Evolutionary conservation across 2,888 invertebrate genomes (phyloP).

Genomic region (Oscheius sp.): DNA sequence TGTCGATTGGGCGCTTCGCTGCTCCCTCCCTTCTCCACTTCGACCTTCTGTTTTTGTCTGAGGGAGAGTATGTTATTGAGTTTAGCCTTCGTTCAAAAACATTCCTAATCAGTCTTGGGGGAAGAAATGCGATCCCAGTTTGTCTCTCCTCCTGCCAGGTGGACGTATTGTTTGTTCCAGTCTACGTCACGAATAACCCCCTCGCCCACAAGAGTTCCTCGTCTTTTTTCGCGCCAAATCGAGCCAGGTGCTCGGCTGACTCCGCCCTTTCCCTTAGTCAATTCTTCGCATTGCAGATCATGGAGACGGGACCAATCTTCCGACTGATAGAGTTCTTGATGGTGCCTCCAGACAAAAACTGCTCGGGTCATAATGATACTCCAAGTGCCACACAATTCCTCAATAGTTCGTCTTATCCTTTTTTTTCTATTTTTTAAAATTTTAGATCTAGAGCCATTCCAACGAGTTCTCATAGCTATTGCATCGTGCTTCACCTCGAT

Average conservation of each 20-base stretch:
- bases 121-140: background rate
- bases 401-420: constrained; percentile 36
- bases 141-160: background rate
- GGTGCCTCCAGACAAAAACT: constrained; percentile 49
- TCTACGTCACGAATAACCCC: background rate
- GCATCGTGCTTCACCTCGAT: constrained; percentile 50
- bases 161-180: constrained; percentile 1
- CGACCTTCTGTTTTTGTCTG: background rate
- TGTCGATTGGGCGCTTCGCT: too few relatives aligned
- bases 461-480: constrained; percentile 58
- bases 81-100: too few relatives aligned
- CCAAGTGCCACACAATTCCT: constrained; percentile 52
- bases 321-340: constrained; percentile 42
- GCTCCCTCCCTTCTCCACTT: too few relatives aligned
- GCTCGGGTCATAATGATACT: constrained; percentile 43
- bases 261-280: background rate
- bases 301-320: constrained; percentile 37
- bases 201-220: background rate
- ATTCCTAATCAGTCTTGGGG: too few relatives aligned
- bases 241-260: too few relatives aligned
- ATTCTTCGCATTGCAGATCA: constrained; percentile 3
- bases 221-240: background rate
- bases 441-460: constrained; percentile 54
- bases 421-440: background rate
- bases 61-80: too few relatives aligned